Conservation (phyloP, 2,888 invertebrate genomes). For the Odontocerum albicorne region DNA sequence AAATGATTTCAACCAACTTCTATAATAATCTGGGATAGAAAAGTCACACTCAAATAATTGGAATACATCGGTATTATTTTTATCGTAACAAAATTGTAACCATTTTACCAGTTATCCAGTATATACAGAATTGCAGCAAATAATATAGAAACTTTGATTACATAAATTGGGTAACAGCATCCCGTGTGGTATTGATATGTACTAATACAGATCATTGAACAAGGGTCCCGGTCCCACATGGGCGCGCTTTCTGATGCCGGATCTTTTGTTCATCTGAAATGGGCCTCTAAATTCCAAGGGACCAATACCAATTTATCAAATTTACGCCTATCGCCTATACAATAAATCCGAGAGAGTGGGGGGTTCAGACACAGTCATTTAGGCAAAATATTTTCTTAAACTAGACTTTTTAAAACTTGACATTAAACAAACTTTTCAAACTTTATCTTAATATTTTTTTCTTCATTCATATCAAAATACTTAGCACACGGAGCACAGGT, state of each 20-base stretch:
- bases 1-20: too few species aligned
- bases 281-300: slow-evolving; percentile 20
- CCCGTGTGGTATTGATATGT: too few species aligned
- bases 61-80: too few species aligned
- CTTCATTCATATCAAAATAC: not conserved
- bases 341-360: slow-evolving; percentile 27
- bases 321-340: slow-evolving; percentile 30
- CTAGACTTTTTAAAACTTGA: not conserved
- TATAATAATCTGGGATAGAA: too few species aligned
- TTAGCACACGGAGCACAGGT: too few species aligned
- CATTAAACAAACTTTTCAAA: not conserved
- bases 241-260: slow-evolving; percentile 4
- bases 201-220: slow-evolving; percentile 23
- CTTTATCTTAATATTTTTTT: not conserved
- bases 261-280: slow-evolving; percentile 27
- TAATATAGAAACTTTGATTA: too few species aligned
- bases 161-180: slow-evolving; percentile 1
- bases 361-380: not conserved
- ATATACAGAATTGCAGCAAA: too few species aligned
- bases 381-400: slow-evolving; percentile 1
- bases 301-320: slow-evolving; percentile 35
- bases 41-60: too few species aligned
- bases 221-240: slow-evolving; percentile 14
- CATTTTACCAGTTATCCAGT: too few species aligned
- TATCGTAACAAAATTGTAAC: too few species aligned